These are phyloP conservation scores for Dryobotodes eremita DNA, from an alignment of 2,888 invertebrate genomes.

Conservation along the genomic window DNA sequence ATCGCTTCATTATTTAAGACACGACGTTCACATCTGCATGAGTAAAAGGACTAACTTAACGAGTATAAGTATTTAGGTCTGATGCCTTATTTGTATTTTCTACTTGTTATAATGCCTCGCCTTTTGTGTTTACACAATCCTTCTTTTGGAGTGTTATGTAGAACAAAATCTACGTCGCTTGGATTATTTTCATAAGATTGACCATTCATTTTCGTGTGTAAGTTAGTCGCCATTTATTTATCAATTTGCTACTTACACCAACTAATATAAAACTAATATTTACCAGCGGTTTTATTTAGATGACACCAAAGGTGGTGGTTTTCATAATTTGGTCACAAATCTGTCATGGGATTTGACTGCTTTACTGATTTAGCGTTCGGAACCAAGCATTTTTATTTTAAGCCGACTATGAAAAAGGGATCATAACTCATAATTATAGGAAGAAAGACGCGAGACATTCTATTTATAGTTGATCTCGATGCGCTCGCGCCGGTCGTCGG, in stretches of 20 bases:
- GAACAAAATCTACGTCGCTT: background rate
- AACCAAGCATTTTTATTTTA: conserved; percentile 18
- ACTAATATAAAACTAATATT: too few species aligned
- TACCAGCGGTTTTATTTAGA: background rate
- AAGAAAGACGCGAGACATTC: conserved; percentile 52
- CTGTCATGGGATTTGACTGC: background rate
- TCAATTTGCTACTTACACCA: background rate
- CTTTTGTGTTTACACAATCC: conserved; percentile 1
- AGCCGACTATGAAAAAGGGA: background rate
- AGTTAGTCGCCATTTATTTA: background rate
- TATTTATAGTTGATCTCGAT: conserved; percentile 55
- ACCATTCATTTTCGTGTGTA: background rate
- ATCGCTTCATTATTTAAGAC: conserved; percentile 1
- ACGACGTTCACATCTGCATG: conserved; percentile 21
- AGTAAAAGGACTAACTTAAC: conserved; percentile 14
- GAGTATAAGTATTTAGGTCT: conserved; percentile 36
- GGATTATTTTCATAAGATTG: background rate
- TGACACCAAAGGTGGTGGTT: background rate
- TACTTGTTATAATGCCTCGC: conserved; percentile 22
- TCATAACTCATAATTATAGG: conserved; percentile 56
- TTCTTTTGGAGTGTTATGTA: conserved; percentile 4
- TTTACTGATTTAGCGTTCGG: conserved; percentile 2
- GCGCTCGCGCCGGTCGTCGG: conserved; percentile 29
- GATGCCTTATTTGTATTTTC: conserved; percentile 35
- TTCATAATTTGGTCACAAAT: background rate